phyloP scores from a whole-genome alignment of 2,888 invertebrate species.

The Rutpela maculata region DNA sequence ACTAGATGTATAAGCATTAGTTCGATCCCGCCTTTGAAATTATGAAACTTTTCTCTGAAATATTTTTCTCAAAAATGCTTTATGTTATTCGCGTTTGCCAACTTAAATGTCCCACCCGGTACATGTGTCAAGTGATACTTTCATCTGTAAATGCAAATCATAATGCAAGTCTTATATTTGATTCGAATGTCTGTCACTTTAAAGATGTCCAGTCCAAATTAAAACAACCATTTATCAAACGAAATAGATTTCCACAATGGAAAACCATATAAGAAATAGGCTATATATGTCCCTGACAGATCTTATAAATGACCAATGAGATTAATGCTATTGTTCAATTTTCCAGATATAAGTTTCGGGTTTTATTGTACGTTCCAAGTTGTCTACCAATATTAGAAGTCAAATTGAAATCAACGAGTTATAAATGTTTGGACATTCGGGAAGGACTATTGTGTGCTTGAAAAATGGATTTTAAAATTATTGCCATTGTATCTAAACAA shows the following conservation, averaged over 20 bases:
- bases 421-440: constrained; percentile 27
- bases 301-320: constrained; percentile 44
- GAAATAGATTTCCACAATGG: constrained; percentile 30
- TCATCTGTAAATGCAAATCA: no score
- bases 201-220: constrained; percentile 20
- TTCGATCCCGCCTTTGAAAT: no score
- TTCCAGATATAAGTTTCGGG: constrained; percentile 39
- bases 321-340: constrained; percentile 47
- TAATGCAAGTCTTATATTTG: neutral
- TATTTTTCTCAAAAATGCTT: no score
- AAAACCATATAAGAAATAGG: constrained; percentile 33
- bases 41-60: no score
- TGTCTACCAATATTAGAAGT: constrained; percentile 32
- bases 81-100: no score
- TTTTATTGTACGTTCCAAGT: constrained; percentile 28
- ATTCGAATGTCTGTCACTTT: neutral
- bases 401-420: constrained; percentile 34
- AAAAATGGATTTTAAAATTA: constrained; percentile 34
- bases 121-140: no score
- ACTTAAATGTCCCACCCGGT: no score
- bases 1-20: no score
- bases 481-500: neutral
- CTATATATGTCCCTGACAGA: constrained; percentile 40
- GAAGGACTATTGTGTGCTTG: constrained; percentile 10
- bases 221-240: constrained; percentile 38